A percentile compares a stretch with the other conserved stretches of the same genome.
Evolutionary conservation across 2,797 vertebrate species (phyloP).

Genomic region (Staurois parvus): DNA sequence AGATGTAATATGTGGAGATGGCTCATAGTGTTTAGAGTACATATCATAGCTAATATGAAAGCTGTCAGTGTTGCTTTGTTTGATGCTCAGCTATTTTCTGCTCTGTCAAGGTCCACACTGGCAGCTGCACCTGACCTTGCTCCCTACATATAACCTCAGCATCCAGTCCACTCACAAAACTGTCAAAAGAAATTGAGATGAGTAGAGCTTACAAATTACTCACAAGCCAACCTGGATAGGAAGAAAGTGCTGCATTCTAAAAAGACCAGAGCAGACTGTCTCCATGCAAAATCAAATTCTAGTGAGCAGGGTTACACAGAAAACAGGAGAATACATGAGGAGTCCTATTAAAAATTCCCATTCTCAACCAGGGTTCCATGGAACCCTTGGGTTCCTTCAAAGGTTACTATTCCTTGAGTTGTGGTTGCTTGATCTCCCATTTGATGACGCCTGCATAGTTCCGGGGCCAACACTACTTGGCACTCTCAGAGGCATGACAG

Average conservation of each 20-base stretch:
- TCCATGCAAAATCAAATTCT: too few species aligned
- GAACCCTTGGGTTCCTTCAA: too few species aligned
- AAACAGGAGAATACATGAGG: background rate
- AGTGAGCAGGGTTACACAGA: background rate
- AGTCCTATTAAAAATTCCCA: too few species aligned
- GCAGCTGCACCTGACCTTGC: slow-evolving; percentile 24
- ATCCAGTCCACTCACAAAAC: slow-evolving; percentile 10
- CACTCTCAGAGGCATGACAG: too few species aligned
- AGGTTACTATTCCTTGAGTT: too few species aligned
- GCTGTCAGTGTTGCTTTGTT: background rate
- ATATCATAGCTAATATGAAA: background rate
- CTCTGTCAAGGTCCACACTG: slow-evolving; percentile 8
- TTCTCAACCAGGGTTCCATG: too few species aligned
- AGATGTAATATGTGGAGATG: slow-evolving; percentile 15
- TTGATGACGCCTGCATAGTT: too few species aligned
- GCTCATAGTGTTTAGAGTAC: background rate
- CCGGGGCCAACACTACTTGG: too few species aligned
- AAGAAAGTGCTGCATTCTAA: slow-evolving; percentile 11
- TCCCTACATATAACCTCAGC: slow-evolving; percentile 17
- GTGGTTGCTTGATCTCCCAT: too few species aligned
- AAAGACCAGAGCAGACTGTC: background rate
- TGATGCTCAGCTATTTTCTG: background rate
- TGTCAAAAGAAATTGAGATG: slow-evolving; percentile 26
- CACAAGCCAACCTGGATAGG: background rate
- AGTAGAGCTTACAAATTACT: slow-evolving; percentile 17